Evolutionary conservation across 2,888 invertebrate species (phyloP), one percentile per base, ranked within the genome.

Genomic region (Catocala fraxini): DNA sequence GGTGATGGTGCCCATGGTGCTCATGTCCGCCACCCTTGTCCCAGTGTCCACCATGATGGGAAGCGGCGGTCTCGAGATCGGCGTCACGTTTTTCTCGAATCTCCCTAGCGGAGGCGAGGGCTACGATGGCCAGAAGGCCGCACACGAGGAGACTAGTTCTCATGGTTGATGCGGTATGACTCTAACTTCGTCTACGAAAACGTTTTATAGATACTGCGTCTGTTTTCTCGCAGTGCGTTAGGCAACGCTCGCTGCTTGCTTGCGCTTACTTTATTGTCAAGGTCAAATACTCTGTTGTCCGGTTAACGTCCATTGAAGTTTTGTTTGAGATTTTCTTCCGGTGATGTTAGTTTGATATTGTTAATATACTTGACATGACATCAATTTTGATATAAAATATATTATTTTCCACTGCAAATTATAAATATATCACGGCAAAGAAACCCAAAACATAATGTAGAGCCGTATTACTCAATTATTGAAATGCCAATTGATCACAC

Each of bases 1-100:
- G 93, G 80, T 95, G 95, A 69, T 96, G 95, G 67, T 95, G 95
- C 0, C 91, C 93, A 75, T 96, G 95, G 70, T 95, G 94, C 70
- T 96, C 95, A 66, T 95, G 95, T 5, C 96, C 96, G 41, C 79
- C 79, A 9, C 80, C 80, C 54, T 80, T 80, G 56, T 79, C 89
- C 84, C 85, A 85, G 41, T 87, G 76, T 25, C 71, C 70, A 5
- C 76, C 76, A 65, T 84, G 82, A 46, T 82, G 78, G 12, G 86
- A 84, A 10, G 95, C 95, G 0, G 95, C 95, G 0, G 89, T 76
- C 60, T 93, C 95, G 45, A 95, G 86, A 75, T 95, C 95, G 13
- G 88, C 90, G 59, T 87, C 90, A 34, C 92, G 82, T 77, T 89
- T 89, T 71, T 91, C 86, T 73, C 93, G 87, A 55, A 91, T 81